Conservation (phyloP, 2,113 vertebrate species). For the Cyanoderma ruficeps region DNA sequence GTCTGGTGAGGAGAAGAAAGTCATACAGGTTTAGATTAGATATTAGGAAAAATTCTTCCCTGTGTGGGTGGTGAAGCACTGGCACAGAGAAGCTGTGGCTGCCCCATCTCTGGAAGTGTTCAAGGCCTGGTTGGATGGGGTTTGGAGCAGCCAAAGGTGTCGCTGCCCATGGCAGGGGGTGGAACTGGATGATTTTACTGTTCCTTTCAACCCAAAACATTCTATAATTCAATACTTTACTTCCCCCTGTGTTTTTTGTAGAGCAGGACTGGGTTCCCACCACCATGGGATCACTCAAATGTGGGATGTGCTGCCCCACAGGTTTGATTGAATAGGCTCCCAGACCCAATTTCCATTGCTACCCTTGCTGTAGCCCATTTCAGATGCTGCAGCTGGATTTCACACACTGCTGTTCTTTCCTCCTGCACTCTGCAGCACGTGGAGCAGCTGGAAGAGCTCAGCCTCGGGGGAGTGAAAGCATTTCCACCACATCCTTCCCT, state of each 20-base stretch:
- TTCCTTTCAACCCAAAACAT: background rate
- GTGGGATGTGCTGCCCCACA: background rate
- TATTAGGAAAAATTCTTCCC: background rate
- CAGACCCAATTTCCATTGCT: background rate
- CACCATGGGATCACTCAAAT: rapidly evolving
- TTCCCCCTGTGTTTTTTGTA: background rate
- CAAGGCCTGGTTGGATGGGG: background rate
- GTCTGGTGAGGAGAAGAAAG: background rate
- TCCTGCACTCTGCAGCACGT: background rate
- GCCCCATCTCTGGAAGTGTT: background rate
- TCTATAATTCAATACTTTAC: background rate
- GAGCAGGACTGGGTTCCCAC: background rate
- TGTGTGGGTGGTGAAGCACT: background rate
- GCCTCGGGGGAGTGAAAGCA: conserved; percentile 8
- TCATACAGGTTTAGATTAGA: background rate
- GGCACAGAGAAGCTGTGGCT: background rate
- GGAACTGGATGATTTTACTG: background rate
- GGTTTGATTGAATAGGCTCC: background rate
- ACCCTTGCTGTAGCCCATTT: background rate
- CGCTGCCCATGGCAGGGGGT: background rate
- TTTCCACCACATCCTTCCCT: conserved; percentile 49
- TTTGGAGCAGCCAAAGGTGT: background rate
- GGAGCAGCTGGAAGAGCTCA: conserved; percentile 43
- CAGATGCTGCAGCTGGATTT: background rate
- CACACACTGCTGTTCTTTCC: background rate